Evolutionary conservation across 2,797 vertebrate species (phyloP).

Genomic region (Buceros bicornis): DNA sequence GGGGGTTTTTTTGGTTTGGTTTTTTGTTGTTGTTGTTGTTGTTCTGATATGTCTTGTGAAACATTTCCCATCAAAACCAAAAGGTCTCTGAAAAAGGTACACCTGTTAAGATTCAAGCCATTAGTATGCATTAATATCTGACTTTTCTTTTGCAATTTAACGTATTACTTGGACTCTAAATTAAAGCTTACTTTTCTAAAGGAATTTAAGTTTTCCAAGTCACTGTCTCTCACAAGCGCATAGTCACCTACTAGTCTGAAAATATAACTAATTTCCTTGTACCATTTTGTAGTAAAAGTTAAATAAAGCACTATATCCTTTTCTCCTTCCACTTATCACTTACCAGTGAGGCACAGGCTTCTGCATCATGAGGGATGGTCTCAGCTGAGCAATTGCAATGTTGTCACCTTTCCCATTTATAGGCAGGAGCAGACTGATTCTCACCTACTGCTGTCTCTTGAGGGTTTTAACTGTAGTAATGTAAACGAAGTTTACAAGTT

Average conservation of each 20-base stretch:
- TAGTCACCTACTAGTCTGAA: not conserved
- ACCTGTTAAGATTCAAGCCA: not conserved
- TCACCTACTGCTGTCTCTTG: not conserved
- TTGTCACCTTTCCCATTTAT: not conserved
- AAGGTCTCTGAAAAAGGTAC: not conserved
- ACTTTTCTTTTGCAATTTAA: not conserved
- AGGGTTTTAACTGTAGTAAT: not conserved
- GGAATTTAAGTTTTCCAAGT: not conserved
- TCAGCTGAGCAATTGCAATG: not conserved
- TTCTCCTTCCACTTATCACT: not conserved
- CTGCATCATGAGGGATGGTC: not conserved
- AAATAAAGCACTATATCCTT: not conserved
- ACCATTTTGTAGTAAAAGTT: not conserved
- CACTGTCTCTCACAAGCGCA: not conserved
- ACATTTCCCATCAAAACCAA: not conserved
- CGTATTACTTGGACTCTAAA: not conserved
- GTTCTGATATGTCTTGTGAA: not conserved
- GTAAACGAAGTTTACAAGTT: not conserved
- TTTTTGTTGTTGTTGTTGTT: not conserved
- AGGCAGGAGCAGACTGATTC: not conserved
- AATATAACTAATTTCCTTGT: not conserved
- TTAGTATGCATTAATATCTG: not conserved
- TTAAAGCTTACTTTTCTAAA: not conserved
- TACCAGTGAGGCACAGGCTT: not conserved
- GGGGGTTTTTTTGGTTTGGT: not conserved